Evolutionary conservation across 1,140 invertebrate species (phyloP).

Genomic region (Pseudomyrmex pallidus): DNA sequence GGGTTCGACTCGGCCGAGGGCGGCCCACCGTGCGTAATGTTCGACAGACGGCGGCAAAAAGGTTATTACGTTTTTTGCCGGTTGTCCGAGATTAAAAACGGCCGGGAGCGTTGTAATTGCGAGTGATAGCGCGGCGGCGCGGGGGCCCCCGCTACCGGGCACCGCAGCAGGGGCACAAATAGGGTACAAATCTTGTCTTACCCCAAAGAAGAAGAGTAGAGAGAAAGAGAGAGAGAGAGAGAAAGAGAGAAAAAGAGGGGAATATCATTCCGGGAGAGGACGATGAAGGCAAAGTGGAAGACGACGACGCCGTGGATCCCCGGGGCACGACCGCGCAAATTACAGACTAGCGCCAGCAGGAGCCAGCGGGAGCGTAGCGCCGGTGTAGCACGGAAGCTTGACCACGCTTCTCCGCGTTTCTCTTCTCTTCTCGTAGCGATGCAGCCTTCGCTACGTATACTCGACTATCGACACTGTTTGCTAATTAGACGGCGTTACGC

Average conservation of each 20-base stretch:
- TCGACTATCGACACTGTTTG: constrained; percentile 33
- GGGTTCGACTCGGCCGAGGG: constrained; percentile 11
- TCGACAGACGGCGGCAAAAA: constrained; percentile 70
- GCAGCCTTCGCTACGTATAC: constrained; percentile 8
- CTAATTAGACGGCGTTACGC: constrained; percentile 51
- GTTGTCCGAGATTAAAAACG: constrained; percentile 76
- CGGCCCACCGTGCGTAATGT: constrained; percentile 56
- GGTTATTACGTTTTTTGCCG: constrained; percentile 77
- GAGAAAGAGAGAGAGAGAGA: constrained; percentile 20
- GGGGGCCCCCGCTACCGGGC: constrained; percentile 62
- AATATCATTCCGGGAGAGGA: constrained; percentile 76
- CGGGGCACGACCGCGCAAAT: constrained; percentile 80
- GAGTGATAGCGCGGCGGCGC: constrained; percentile 66
- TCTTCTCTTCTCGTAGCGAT: constrained; percentile 11
- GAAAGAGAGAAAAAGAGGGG: constrained; percentile 36
- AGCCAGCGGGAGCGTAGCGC: constrained; percentile 54
- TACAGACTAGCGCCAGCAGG: constrained; percentile 77
- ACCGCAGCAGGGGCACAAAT: constrained; percentile 36
- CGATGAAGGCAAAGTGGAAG: constrained; percentile 64
- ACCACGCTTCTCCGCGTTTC: constrained; percentile 52
- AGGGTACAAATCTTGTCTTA: constrained; percentile 45
- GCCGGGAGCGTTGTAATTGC: constrained; percentile 74
- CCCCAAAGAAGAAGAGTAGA: not conserved
- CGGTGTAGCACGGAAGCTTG: constrained; percentile 75
- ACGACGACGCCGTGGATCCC: constrained; percentile 69